Evolutionary conservation across 2,113 vertebrate species (phyloP), one percentile per base, ranked within the genome.

Genomic region (Ictalurus furcatus): DNA sequence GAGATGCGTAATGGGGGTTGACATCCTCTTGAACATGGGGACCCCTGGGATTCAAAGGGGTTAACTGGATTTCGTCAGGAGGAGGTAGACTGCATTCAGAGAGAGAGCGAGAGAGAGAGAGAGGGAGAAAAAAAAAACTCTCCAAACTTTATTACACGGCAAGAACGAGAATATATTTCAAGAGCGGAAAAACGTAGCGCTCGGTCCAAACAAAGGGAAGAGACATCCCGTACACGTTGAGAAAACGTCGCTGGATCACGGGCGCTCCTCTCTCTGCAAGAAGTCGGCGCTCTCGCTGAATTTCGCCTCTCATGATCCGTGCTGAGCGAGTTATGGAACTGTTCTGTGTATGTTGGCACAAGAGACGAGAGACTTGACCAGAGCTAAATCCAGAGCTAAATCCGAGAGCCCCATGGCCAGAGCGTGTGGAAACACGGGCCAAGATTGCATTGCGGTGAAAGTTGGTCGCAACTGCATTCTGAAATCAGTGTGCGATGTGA

Each of bases 311-410:
- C 58, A 56, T 37, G 73, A 85, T 88, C 87, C 74, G 71, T 84
- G 87, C 87, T 84, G 74, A 90, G 84, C 92, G 92, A 94, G 90
- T 94, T 94, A 89, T 94, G 91, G 74, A 90, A 89, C 88, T 90
- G 89, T 91, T 37, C 85, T 94, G 93, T 94, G 76, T 93, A 88
- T 93, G 92, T 94, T 95, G 94, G 94, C 92, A 92, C 90, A 58
- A 54, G 21, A 90, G 23, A 91, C 78, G 88, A 90, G 85, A 76
- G 90, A 91, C 91, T 92, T 92, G 91, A 92, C 91, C 89, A 91
- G 92, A 93, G 90, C 93, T 89, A 93, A 93, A 94, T 93, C 69
- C 61, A 71, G 90, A 90, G 40, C 89, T 76, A 23, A 25, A 76
- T 76, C 90, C 28, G 92, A 81, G 88, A 91, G 76, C 61, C 74